Base-by-base conservation (phyloP, 2,888 invertebrate genomes). In the Theretra japonica region DNA sequence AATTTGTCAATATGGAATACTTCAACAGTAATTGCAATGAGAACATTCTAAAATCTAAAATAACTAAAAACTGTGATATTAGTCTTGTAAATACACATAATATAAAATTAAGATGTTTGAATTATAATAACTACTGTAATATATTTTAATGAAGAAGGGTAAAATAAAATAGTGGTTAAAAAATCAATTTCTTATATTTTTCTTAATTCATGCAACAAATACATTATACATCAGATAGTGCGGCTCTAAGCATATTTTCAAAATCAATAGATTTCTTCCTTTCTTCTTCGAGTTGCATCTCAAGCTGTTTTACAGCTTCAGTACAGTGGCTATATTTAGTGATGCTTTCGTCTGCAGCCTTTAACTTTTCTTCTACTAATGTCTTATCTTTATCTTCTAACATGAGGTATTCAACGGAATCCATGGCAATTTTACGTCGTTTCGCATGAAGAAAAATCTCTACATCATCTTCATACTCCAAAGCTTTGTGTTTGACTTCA, bases 171-270 rank as follows among this genome's bases (percentile, higher is more conserved):
- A 21, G 30, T 53, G n/a, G 19, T 25, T 65, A 53, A 41, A 23
- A 58, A 68, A 68, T 68, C 68, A 50, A 17, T 71, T 7, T 57
- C 11, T 68, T 68, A 74, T 65, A 75, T 76, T 28, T 74, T 73
- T 60, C 69, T 70, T 69, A 21, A 19, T 70, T 60, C 60, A 48
- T 74, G 68, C 48, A 21, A 62, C 72, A 53, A 53, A n/a, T 4
- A 53, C 53, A 70, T 80, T 83, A 84, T 68, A 82, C 78, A 85
- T 91, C 84, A 73, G 84, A 85, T 75, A 95, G 87, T 23, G 95
- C 95, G 74, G 88, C 80, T 82, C 84, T 87, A 50, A 95, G 80
- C 79, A 90, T 87, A 76, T 93, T 90, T 77, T 95, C 95, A 70
- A 95, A 88, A 77, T 90, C 89, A 60, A 90, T 76, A 56, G 92